Evolutionary conservation across 2,113 vertebrate genomes (phyloP).

Genomic region (Eleginops maclovinus): DNA sequence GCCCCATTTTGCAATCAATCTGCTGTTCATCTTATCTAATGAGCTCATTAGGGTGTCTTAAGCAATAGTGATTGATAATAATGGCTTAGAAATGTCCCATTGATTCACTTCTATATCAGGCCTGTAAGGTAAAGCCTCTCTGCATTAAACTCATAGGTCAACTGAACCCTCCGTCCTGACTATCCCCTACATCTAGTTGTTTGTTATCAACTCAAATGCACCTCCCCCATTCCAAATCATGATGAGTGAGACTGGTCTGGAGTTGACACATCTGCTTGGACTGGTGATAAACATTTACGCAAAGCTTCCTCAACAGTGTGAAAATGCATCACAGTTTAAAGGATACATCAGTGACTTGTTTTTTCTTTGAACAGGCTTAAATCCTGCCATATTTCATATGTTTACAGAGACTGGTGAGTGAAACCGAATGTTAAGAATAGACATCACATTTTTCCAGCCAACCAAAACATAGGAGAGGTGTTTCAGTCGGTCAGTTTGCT

Average conservation of each 20-base stretch:
- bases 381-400: constrained; percentile 32
- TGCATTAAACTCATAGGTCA: constrained; percentile 58
- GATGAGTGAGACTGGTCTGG: constrained; percentile 33
- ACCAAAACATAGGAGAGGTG: constrained; percentile 76
- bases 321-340: constrained; percentile 1
- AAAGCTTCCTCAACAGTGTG: constrained; percentile 20
- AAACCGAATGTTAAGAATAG: constrained; percentile 69
- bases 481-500: constrained; percentile 76
- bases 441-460: constrained; percentile 67
- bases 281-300: constrained; percentile 23
- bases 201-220: constrained; percentile 46
- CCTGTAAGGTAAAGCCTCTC: constrained; percentile 55
- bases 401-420: constrained; percentile 47
- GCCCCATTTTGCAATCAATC: constrained; percentile 77
- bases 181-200: constrained; percentile 18
- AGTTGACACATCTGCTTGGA: constrained; percentile 34
- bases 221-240: constrained; percentile 1
- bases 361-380: constrained; percentile 30
- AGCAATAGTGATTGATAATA: constrained; percentile 78
- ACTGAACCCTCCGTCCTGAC: constrained; percentile 31
- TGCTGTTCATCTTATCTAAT: constrained; percentile 77
- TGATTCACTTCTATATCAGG: constrained; percentile 74
- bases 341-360: constrained; percentile 15
- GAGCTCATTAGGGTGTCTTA: constrained; percentile 79
- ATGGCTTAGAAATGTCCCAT: constrained; percentile 71